A percentile compares a stretch with the other conserved stretches of the same genome.
These are phyloP conservation scores for Julus scandinavius DNA, from an alignment of 2,888 invertebrate species.

Conservation along the genomic window DNA sequence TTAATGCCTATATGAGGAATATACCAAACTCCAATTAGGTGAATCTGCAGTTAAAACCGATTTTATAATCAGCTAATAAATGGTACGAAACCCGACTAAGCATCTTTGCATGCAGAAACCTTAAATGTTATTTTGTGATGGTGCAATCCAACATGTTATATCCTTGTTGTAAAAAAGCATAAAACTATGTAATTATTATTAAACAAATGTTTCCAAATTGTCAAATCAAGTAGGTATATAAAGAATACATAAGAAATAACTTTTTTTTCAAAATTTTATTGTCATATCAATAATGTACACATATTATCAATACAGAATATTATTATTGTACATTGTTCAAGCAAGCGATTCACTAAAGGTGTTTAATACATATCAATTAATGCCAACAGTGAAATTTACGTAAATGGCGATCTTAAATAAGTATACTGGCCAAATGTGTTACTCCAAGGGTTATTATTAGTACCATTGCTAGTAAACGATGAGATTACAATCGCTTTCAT, in stretches of 20 bases:
- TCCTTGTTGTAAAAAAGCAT: too few relatives aligned
- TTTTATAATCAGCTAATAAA: neutral
- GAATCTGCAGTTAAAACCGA: neutral
- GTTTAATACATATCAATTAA: neutral
- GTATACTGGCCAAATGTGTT: neutral
- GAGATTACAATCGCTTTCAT: neutral
- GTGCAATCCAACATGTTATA: neutral
- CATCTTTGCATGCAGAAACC: neutral
- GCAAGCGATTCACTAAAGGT: neutral
- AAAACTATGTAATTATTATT: neutral
- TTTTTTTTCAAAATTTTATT: constrained; percentile 20
- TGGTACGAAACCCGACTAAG: neutral
- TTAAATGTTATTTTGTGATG: neutral
- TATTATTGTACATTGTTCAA: neutral
- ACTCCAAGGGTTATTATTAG: neutral
- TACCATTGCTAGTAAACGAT: neutral
- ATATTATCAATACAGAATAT: constrained; percentile 4
- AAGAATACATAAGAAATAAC: neutral
- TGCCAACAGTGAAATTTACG: neutral
- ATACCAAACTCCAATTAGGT: neutral
- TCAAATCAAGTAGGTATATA: neutral
- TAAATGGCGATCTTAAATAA: neutral
- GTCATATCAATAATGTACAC: neutral
- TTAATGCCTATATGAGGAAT: neutral
- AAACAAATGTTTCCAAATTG: neutral